Evolutionary conservation across 1,140 invertebrate species (phyloP), one percentile per base, ranked within the genome.

Genomic region (Phocides pigmalion): DNA sequence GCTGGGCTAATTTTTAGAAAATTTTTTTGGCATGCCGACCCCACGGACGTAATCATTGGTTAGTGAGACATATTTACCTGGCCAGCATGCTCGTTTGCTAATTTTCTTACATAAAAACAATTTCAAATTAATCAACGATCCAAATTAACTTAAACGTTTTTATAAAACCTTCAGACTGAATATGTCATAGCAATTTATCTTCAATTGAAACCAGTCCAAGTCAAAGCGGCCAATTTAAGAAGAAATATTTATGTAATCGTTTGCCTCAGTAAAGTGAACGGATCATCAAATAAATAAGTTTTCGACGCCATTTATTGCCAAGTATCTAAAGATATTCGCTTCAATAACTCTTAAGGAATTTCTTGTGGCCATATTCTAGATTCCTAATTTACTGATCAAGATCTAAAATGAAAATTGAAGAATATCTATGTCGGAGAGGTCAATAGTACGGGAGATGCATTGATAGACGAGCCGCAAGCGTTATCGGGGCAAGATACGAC

Each of bases 161-260:
- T 22, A 2, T 22, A n/a, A 35, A 35, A n/a, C 12, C 12, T 50
- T 32, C 11, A 8, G 32, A 17, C 9, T 32, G 14, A 16, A 8
- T 1, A 16, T 28, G 14, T 16, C 9, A 16, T 32, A 16, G 22
- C 47, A 32, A 50, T 47, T 22, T n/a, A 32, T 37, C 28, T 15
- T 25, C 2, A 47, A 47, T 35, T 6, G 20, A 51, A 17, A 11
- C 8, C 11, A 0, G 9, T 17, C 35, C 28, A 19, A 19, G n/a
- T 51, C 28, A 32, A 53, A 51, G 28, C 11, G 50, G 9, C n/a
- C 32, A 20, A 53, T 53, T 39, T 20, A 35, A 35, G 16, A 53
- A 35, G 11, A 53, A 53, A 53, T 53, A 53, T 39, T 37, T 53
- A 53, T 35, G 37, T 14, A 37, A 53, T 53, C 50, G 12, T 51